phyloP scores from a whole-genome alignment of 2,888 invertebrate genomes.

The Megalurothrips usitatus region DNA sequence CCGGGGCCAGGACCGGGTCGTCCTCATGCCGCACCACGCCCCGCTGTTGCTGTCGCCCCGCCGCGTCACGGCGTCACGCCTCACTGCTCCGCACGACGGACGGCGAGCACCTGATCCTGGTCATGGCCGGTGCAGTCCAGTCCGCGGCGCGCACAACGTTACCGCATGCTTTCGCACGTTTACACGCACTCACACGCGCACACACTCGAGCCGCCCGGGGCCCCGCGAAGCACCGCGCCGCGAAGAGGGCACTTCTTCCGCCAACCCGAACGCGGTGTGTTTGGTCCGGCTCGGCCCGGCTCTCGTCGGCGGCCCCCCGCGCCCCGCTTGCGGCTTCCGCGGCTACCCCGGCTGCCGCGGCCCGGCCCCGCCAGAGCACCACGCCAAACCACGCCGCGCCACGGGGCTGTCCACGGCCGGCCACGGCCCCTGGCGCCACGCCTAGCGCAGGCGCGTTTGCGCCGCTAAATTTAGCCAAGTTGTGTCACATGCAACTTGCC shows the following conservation, averaged over 20 bases:
- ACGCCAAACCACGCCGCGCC: background rate
- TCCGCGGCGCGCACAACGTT: background rate
- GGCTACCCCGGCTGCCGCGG: no score
- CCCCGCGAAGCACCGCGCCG: background rate
- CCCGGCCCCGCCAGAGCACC: background rate
- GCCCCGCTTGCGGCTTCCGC: no score
- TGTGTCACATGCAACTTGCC: background rate
- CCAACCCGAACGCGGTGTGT: background rate
- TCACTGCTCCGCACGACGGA: background rate
- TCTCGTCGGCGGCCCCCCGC: background rate
- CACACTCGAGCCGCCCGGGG: background rate
- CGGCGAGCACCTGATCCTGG: no score
- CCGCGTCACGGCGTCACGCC: background rate
- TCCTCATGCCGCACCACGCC: background rate
- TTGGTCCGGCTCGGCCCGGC: background rate
- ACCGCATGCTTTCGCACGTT: background rate
- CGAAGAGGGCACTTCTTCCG: background rate
- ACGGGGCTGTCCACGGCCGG: background rate
- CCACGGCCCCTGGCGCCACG: background rate
- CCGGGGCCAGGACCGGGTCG: background rate
- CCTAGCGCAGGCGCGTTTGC: slow-evolving; percentile 17
- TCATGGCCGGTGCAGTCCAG: background rate
- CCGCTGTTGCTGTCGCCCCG: background rate
- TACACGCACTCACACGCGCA: background rate
- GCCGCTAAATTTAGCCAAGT: slow-evolving; percentile 14